Evolutionary conservation across 2,888 invertebrate species (phyloP), one percentile per base, ranked within the genome.

Genomic region (Antheraea yamamai): DNA sequence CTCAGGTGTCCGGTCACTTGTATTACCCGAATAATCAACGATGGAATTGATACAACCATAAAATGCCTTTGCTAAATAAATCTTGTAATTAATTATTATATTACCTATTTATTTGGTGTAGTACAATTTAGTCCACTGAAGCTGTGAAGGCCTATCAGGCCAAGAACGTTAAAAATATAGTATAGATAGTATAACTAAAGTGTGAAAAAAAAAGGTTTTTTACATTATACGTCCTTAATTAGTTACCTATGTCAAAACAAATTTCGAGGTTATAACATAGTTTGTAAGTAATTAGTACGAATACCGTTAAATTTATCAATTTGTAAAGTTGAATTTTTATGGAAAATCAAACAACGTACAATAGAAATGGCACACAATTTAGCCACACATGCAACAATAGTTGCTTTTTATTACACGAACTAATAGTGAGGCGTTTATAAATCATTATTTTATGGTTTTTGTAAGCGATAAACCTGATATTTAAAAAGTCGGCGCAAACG

Each of bases 401-500:
- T 83, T 84, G 82, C 84, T 83, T 86, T 92, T 91, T 91, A 92
- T 91, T 89, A 86, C 89, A 79, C 81, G 77, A 87, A 83, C 85
- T 86, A 84, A 89, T 86, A 86, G 88, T 85, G 83, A 88, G 85
- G 85, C 89, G 91, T 87, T 89, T 91, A 90, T 92, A 92, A 92
- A 92, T 92, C 92, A 92, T 89, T 88, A 85, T 89, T 92, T 92
- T 92, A 92, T 91, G 89, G 89, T 86, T 90, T 89, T 91, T 89
- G 87, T 84, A 84, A 82, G 87, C 91, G 87, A 92, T 92, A 92
- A 91, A 90, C 81, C 80, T 81, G 85, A 55, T 71, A 58, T 71
- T 86, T 85, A 84, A 83, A 84, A 80, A 81, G 82, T 79, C 76
- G 82, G 79, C 73, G 79, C 76, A 70, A 76, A 79, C 81, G 83